Conservation (phyloP, 2,113 vertebrate species). For the Chaetops frenatus region DNA sequence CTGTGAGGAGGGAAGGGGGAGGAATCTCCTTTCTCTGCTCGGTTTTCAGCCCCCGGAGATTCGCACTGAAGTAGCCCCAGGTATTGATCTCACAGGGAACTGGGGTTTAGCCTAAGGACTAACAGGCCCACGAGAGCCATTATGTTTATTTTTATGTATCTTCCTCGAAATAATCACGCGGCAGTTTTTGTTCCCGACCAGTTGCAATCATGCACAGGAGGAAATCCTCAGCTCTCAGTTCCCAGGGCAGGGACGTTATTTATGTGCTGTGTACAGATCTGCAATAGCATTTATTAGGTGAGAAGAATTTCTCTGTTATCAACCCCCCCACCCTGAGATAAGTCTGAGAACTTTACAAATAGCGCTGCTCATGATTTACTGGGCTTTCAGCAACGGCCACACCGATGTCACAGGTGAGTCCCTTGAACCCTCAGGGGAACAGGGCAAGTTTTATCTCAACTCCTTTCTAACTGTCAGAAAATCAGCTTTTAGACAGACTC, state of each 20-base stretch:
- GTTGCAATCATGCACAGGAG: not conserved
- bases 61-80: not conserved
- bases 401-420: not conserved
- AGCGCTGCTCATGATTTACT: not conserved
- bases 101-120: not conserved
- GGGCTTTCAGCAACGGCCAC: not conserved
- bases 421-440: not conserved
- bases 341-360: not conserved
- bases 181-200: not conserved
- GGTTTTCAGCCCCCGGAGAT: not conserved
- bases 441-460: not conserved
- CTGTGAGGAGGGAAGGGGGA: not conserved
- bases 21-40: not conserved
- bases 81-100: not conserved
- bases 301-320: not conserved
- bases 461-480: not conserved
- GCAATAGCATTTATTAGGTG: not conserved
- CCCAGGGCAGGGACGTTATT: not conserved
- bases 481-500: not conserved
- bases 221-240: not conserved
- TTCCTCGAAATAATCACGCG: not conserved
- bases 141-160: not conserved
- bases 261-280: not conserved
- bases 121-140: not conserved
- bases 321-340: not conserved